phyloP scores from a whole-genome alignment of 1,140 invertebrate genomes.

The Bombus confusus region DNA sequence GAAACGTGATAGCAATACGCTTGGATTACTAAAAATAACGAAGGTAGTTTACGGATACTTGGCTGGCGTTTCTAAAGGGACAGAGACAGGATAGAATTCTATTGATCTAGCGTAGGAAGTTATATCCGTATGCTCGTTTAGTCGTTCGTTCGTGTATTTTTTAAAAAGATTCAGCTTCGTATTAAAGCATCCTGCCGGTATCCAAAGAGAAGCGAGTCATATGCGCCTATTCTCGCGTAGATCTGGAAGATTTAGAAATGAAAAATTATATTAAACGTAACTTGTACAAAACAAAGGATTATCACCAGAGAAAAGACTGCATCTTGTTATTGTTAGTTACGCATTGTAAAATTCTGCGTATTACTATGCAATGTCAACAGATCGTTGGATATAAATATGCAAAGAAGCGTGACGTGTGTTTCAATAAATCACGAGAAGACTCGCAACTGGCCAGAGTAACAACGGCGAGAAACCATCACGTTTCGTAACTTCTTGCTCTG shows the following conservation, averaged over 20 bases:
- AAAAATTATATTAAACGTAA: neutral
- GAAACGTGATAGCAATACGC: conserved; percentile 22
- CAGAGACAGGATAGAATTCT: conserved; percentile 17
- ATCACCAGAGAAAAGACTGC: too few species aligned
- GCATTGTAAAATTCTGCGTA: neutral
- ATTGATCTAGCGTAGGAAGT: conserved; percentile 46
- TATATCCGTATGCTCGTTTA: conserved; percentile 13
- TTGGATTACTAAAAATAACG: conserved; percentile 68
- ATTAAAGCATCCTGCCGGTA: neutral
- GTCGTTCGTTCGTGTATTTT: conserved; percentile 1
- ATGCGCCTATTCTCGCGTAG: too few species aligned
- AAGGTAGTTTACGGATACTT: conserved; percentile 27
- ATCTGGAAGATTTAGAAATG: neutral
- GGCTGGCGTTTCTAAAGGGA: conserved; percentile 26
- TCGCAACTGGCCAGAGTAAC: neutral
- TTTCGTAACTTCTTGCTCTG: neutral
- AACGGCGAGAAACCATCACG: neutral
- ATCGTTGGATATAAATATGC: neutral
- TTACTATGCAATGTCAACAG: too few species aligned
- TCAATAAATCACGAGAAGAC: neutral
- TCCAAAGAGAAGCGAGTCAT: neutral
- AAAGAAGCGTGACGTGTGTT: neutral
- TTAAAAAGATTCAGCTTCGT: neutral
- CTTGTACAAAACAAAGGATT: too few species aligned
- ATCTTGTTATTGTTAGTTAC: neutral